Base-by-base conservation (phyloP, 2,113 vertebrate species). In the Prochilodus magdalenae region DNA sequence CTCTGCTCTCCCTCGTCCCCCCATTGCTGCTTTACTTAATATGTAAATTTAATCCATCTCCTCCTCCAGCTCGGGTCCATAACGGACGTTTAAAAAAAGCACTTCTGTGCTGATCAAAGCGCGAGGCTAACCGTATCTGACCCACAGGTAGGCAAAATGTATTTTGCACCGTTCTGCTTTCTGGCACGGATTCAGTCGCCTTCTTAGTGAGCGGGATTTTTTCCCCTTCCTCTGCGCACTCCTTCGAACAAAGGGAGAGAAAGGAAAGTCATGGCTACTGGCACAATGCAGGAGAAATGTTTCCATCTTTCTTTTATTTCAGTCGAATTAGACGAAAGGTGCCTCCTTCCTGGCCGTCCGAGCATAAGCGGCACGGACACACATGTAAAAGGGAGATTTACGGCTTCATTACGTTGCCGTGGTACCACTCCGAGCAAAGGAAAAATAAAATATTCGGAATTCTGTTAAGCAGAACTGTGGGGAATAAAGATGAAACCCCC, bases 231-330 rank as follows among this genome's bases (percentile, higher is more conserved):
- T 14, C 73, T 49, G 26, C 74, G 80, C 57, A 59, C 62, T 77
- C 70, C 22, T 36, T 44, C 0, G 44, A 70, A 44, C 33, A 59
- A 57, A 8, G n/a, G 20, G 5, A 57, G 14, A 57, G n/a, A 10
- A 29, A 22, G 66, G 84, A 85, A 86, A 84, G 55, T 65, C 82
- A 83, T 71, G 74, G 87, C 87, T 83, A 88, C 87, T 89, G 88
- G 86, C 85, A 85, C 84, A 84, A 72, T 55, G 57, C n/a, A 6
- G 67, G 40, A 65, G 60, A 87, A 87, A 85, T 75, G 49, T 83
- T 89, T 86, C 87, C 85, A 88, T 89, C 81, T 88, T 89, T 88
- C 66, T 84, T 89, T 82, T 83, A 85, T 86, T 87, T 88, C 82
- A 67, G 74, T 79, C 60, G 74, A 82, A 81, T 83, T 73, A 75